Percentiles rank a stretch among this genome's conserved stretches.
These are phyloP conservation scores for Chrysopilus asiliformis DNA, from an alignment of 2,888 invertebrate genomes.

Conservation along the genomic window DNA sequence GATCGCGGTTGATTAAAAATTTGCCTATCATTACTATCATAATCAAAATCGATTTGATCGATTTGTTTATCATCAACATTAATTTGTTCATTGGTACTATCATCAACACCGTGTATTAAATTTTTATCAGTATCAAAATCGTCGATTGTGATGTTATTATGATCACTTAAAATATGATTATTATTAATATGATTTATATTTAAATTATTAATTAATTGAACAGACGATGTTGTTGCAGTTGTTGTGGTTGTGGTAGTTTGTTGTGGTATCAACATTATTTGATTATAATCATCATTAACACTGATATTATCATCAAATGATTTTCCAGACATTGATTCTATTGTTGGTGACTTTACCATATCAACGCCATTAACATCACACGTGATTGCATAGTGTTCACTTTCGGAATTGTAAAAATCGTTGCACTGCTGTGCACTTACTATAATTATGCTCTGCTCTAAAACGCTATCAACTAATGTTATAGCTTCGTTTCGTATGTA, in stretches of 20 bases:
- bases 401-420: constrained; percentile 28
- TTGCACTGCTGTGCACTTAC: constrained; percentile 23
- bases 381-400: constrained; percentile 35
- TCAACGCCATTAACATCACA: constrained; percentile 32
- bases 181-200: too few species aligned
- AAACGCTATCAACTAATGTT: constrained; percentile 31
- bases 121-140: not conserved
- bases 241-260: constrained; percentile 8
- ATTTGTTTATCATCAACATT: not conserved
- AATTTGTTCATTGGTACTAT: not conserved
- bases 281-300: constrained; percentile 27
- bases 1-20: not conserved
- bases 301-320: constrained; percentile 35
- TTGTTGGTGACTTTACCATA: constrained; percentile 34
- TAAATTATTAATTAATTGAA: constrained; percentile 3
- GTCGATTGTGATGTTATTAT: constrained; percentile 1
- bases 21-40: constrained; percentile 1
- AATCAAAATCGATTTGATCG: constrained; percentile 1
- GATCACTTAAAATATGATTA: constrained; percentile 9
- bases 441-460: constrained; percentile 32
- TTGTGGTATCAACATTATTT: constrained; percentile 5
- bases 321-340: constrained; percentile 35
- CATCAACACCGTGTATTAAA: not conserved
- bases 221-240: constrained; percentile 8
- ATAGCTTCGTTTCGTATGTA: constrained; percentile 31